Conservation (phyloP, 2,113 vertebrate species). For the Procavia capensis region DNA sequence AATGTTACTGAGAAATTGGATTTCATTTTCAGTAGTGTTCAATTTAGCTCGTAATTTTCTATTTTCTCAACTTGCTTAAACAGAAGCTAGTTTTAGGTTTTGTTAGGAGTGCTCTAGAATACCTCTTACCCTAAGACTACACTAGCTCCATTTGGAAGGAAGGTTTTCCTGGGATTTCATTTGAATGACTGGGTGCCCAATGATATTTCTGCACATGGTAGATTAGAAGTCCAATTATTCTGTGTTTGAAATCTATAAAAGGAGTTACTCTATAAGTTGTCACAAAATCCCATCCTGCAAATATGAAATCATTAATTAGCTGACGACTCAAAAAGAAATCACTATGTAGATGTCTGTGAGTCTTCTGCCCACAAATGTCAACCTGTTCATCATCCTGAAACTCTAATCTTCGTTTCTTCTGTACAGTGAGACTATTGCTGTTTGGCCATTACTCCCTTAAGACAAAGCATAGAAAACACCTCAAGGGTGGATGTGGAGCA, state of each 20-base stretch:
- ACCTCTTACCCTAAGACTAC: not conserved
- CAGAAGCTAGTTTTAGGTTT: not conserved
- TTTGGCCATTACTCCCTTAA: not conserved
- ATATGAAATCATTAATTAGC: not conserved
- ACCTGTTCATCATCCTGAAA: not conserved
- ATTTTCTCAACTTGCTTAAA: not conserved
- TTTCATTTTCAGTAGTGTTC: not conserved
- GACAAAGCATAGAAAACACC: not conserved
- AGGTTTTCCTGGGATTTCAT: not conserved
- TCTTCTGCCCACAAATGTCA: not conserved
- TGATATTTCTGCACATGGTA: not conserved
- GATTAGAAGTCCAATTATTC: not conserved
- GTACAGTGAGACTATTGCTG: not conserved
- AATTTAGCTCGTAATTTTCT: not conserved
- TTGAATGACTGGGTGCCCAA: not conserved
- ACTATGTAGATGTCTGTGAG: not conserved
- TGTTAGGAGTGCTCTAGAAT: not conserved
- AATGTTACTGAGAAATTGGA: not conserved
- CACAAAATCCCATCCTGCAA: not conserved
- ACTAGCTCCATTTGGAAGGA: not conserved
- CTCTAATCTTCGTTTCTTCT: not conserved
- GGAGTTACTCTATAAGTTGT: not conserved
- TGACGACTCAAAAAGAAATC: not conserved
- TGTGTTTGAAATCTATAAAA: not conserved
- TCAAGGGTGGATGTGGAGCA: not conserved